Conservation (phyloP, 2,888 invertebrate genomes). For the Mimas tiliae region DNA sequence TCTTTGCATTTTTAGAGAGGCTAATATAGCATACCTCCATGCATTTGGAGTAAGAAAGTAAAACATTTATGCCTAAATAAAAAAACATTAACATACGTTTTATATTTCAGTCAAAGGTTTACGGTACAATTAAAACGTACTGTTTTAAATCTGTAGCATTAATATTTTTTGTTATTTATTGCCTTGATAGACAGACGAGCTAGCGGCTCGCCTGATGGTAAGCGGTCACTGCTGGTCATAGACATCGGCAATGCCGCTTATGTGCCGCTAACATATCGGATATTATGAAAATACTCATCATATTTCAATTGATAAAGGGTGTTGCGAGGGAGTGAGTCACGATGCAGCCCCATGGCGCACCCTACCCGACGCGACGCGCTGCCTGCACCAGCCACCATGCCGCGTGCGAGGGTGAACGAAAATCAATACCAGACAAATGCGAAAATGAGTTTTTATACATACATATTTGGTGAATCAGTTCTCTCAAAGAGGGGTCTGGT, state of each 20-base stretch:
- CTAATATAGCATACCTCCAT: no score
- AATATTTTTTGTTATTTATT: no score
- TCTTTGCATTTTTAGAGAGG: neutral
- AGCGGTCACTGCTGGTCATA: no score
- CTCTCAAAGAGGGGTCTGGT: slow-evolving; percentile 23
- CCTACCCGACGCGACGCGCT: slow-evolving; percentile 21
- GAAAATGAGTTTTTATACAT: slow-evolving; percentile 34
- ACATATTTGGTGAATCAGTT: slow-evolving; percentile 36
- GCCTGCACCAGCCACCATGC: slow-evolving; percentile 31
- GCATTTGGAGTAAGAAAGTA: no score
- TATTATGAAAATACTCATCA: slow-evolving; percentile 12
- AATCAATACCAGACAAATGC: slow-evolving; percentile 21
- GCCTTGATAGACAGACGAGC: no score
- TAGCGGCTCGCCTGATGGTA: no score
- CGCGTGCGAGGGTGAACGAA: slow-evolving; percentile 16
- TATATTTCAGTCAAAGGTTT: no score
- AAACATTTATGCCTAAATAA: no score
- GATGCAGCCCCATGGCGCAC: slow-evolving; percentile 34
- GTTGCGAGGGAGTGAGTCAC: slow-evolving; percentile 42
- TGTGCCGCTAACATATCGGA: neutral
- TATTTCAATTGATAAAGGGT: slow-evolving; percentile 34
- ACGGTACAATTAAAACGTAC: no score
- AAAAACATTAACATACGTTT: no score
- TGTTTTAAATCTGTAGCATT: no score
- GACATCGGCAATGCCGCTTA: no score